Conservation (phyloP, 2,113 vertebrate genomes). For the Nyctibius bracteatus region DNA sequence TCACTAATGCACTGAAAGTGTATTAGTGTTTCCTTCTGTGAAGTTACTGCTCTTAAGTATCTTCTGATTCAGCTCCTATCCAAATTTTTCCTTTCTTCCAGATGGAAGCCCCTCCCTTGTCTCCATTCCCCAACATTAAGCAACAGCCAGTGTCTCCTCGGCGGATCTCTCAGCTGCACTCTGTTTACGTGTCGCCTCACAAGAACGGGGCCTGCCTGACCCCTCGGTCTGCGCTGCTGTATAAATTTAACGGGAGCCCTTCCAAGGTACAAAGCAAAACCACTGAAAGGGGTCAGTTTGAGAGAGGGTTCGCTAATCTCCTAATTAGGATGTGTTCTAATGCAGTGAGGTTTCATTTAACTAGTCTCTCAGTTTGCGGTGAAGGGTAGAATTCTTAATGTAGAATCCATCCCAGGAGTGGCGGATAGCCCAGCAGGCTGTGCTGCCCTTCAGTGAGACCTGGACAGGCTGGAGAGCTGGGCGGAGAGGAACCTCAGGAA, state of each 20-base stretch:
- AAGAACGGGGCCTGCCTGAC: slow-evolving; percentile 82
- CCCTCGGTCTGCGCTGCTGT: slow-evolving; percentile 80
- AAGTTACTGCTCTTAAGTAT: background rate
- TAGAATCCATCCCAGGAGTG: background rate
- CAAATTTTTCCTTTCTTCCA: slow-evolving; percentile 37
- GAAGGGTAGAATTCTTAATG: background rate
- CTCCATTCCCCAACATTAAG: slow-evolving; percentile 88
- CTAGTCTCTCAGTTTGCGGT: background rate
- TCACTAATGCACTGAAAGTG: background rate
- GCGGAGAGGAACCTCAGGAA: no score
- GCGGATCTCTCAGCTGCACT: slow-evolving; percentile 89
- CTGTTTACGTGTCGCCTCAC: slow-evolving; percentile 90
- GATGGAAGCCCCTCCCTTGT: slow-evolving; percentile 87
- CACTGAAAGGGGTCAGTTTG: background rate
- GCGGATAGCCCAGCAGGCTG: no score
- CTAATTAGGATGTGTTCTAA: background rate
- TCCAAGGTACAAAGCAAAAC: slow-evolving; percentile 80
- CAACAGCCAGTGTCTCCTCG: slow-evolving; percentile 88
- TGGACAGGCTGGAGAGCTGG: no score
- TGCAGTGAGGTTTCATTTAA: background rate
- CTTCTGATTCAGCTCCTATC: no score
- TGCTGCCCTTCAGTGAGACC: no score
- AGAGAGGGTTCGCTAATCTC: background rate
- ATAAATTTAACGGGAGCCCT: slow-evolving; percentile 90
- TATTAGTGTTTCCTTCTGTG: background rate